phyloP scores from a whole-genome alignment of 1,140 invertebrate genomes.

The Zaprionus tsacasi region DNA sequence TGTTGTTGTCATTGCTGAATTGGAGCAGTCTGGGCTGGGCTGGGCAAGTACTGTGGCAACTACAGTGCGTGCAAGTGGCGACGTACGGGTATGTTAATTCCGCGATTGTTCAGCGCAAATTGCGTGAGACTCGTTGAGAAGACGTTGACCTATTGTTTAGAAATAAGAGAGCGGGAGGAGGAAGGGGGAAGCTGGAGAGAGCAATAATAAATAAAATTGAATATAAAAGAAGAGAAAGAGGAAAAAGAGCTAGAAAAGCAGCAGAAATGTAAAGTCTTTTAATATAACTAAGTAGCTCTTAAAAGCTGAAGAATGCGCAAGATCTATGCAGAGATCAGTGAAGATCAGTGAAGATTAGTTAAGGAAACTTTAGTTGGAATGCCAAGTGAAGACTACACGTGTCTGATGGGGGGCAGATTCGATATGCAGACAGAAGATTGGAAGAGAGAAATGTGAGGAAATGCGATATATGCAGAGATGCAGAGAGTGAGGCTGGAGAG shows the following conservation, averaged over 20 bases:
- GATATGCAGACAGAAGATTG: background rate
- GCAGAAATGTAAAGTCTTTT: background rate
- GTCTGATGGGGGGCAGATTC: background rate
- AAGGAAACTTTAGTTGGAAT: background rate
- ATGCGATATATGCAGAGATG: background rate
- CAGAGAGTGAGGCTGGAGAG: background rate
- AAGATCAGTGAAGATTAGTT: background rate
- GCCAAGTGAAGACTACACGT: no score
- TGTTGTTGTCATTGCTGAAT: slow-evolving; percentile 24
- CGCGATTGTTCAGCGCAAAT: slow-evolving; percentile 65
- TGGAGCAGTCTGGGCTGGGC: slow-evolving; percentile 44
- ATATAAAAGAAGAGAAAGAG: background rate
- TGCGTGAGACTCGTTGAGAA: slow-evolving; percentile 62
- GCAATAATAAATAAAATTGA: background rate
- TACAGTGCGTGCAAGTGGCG: slow-evolving; percentile 23
- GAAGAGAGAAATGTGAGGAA: background rate
- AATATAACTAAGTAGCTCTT: background rate
- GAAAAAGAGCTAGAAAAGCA: background rate
- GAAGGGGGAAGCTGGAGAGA: background rate
- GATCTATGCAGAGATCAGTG: background rate
- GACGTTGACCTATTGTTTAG: slow-evolving; percentile 35
- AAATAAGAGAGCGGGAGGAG: background rate
- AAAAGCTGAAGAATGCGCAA: background rate
- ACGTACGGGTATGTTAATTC: slow-evolving; percentile 50
- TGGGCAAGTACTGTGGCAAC: slow-evolving; percentile 15